Evolutionary conservation across 30 jellyfish, hydroid and myxozoan genomes (phyloP).

Genomic region (Cassiopea xamachana): DNA sequence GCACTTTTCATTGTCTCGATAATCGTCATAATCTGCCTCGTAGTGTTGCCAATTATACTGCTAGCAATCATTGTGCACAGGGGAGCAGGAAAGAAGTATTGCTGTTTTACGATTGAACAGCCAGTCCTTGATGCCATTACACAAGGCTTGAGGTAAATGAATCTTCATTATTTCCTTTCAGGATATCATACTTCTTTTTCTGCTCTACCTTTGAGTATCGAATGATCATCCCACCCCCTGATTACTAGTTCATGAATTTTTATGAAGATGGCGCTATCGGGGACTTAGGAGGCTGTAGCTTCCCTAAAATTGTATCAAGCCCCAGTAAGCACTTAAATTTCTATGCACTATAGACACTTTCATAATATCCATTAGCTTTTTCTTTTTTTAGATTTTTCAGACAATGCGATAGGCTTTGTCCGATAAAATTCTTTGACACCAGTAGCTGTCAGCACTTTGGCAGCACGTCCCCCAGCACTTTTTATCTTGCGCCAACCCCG

Average conservation of each 20-base stretch:
- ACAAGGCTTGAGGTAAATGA: constrained; percentile 7
- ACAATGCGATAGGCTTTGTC: no score
- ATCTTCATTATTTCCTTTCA: not conserved
- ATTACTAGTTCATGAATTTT: no score
- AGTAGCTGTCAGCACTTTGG: no score
- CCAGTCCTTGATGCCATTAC: not conserved
- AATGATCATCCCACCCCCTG: not conserved
- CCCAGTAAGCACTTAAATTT: no score
- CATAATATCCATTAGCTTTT: no score
- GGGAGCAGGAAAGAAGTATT: not conserved
- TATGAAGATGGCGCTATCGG: no score
- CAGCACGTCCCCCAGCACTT: no score
- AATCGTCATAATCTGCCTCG: not conserved
- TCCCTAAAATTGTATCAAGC: not conserved
- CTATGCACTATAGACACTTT: no score
- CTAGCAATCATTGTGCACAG: not conserved
- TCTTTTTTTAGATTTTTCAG: no score
- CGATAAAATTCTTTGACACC: no score
- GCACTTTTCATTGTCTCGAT: not conserved
- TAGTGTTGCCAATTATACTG: not conserved
- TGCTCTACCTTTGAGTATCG: not conserved
- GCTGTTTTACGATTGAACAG: not conserved
- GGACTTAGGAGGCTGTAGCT: no score
- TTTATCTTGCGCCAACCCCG: no score
- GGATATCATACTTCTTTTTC: not conserved